Percentiles rank a stretch among this genome's conserved stretches.
These are phyloP conservation scores for Homarus gammarus DNA, from an alignment of 2,888 invertebrate species.

Conservation along the genomic window DNA sequence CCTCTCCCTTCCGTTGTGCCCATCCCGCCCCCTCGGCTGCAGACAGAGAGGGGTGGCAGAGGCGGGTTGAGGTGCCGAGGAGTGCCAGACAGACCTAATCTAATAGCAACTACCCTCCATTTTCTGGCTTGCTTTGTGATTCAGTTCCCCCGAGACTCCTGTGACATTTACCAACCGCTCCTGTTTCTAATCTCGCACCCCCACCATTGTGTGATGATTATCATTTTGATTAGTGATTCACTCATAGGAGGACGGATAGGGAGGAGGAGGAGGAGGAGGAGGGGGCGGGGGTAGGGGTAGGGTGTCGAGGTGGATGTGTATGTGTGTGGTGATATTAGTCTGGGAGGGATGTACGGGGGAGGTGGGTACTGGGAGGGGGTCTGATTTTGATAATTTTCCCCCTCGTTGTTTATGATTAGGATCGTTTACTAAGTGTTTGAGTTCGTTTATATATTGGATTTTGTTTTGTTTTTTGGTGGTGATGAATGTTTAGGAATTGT, in stretches of 20 bases:
- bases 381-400: no score
- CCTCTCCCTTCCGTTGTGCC: neutral
- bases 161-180: conserved; percentile 49
- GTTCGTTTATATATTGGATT: no score
- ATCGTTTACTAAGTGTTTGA: no score
- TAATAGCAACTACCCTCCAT: conserved; percentile 49
- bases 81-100: conserved; percentile 37
- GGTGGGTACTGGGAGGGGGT: neutral
- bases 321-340: neutral
- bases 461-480: no score
- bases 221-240: conserved; percentile 59
- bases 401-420: no score
- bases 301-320: conserved; percentile 6
- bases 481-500: no score
- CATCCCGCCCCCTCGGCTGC: neutral
- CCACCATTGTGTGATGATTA: conserved; percentile 48
- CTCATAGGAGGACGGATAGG: no score
- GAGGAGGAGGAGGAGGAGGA: no score
- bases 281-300: no score
- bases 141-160: conserved; percentile 39
- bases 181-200: conserved; percentile 58
- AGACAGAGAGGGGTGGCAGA: conserved; percentile 1
- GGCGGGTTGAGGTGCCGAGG: conserved; percentile 8
- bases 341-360: conserved; percentile 2
- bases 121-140: conserved; percentile 56